phyloP scores from a whole-genome alignment of 2,888 invertebrate species.

The Labia minor region DNA sequence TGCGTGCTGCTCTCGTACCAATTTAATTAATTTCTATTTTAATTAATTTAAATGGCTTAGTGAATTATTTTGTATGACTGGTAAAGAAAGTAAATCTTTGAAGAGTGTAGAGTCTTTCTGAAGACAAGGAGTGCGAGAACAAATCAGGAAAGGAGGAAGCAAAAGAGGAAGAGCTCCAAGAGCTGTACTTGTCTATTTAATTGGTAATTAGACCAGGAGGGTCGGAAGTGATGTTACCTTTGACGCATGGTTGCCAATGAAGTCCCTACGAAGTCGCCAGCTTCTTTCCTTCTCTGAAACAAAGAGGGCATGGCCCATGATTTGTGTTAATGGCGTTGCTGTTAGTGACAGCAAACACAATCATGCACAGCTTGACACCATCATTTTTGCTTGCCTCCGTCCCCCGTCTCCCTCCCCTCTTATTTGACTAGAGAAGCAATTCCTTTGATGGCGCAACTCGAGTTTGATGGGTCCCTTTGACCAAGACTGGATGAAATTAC shows the following conservation, averaged over 20 bases:
- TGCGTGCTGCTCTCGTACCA: too few species aligned
- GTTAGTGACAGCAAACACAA: constrained; percentile 13
- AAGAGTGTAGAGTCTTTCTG: not conserved
- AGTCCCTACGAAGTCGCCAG: not conserved
- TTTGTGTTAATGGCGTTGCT: constrained; percentile 13
- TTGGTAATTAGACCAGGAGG: constrained; percentile 13
- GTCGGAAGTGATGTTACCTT: constrained; percentile 4
- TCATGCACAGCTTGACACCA: constrained; percentile 13
- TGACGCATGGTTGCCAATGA: not conserved
- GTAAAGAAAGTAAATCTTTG: too few species aligned
- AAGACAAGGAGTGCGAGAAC: too few species aligned
- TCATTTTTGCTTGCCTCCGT: not conserved
- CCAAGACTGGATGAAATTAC: constrained; percentile 13
- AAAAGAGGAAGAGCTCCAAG: too few species aligned
- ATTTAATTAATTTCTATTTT: too few species aligned
- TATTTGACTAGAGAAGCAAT: constrained; percentile 8
- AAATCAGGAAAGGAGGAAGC: too few species aligned
- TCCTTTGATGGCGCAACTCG: not conserved
- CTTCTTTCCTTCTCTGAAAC: not conserved
- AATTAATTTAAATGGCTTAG: too few species aligned
- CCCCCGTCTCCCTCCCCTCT: not conserved
- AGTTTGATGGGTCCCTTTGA: not conserved
- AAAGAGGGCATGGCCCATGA: not conserved
- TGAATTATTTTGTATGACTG: too few species aligned
- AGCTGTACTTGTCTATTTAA: not conserved